Percentiles rank a stretch among this genome's conserved stretches.
Conservation (phyloP, 2,113 vertebrate species). For the Casuarius casuarius region DNA sequence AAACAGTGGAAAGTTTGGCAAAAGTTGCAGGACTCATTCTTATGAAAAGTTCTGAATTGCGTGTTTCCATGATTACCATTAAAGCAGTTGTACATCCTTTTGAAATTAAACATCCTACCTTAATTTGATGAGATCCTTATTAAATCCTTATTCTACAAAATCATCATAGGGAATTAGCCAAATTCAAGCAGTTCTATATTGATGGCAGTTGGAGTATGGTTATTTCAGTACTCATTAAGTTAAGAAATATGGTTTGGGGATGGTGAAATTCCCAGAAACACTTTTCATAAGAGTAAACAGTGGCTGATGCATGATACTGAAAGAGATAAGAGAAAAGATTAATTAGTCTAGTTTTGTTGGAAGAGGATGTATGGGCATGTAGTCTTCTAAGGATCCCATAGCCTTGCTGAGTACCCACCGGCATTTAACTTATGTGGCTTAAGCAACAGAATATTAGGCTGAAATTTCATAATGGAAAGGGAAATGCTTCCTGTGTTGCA, state of each 20-base stretch:
- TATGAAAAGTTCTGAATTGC: background rate
- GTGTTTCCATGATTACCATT: background rate
- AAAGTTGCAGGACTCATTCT: background rate
- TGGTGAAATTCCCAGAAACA: background rate
- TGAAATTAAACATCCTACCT: background rate
- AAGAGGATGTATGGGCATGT: rapidly evolving
- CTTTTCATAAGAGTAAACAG: background rate
- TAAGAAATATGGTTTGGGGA: background rate
- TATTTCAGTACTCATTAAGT: background rate
- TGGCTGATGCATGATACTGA: background rate
- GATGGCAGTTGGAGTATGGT: background rate
- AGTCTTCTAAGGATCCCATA: too few species aligned
- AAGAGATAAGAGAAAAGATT: background rate
- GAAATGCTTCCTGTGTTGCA: background rate
- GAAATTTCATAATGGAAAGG: background rate
- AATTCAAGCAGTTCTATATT: background rate
- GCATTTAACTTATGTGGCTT: background rate
- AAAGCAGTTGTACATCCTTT: background rate
- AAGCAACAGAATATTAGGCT: background rate
- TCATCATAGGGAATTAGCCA: background rate
- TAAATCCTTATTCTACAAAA: background rate
- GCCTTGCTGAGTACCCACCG: background rate
- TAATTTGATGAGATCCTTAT: background rate
- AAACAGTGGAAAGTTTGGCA: background rate
- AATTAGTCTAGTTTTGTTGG: background rate